Base-by-base conservation (phyloP, 2,888 invertebrate species). In the Spatulosminthurus flaviceps region DNA sequence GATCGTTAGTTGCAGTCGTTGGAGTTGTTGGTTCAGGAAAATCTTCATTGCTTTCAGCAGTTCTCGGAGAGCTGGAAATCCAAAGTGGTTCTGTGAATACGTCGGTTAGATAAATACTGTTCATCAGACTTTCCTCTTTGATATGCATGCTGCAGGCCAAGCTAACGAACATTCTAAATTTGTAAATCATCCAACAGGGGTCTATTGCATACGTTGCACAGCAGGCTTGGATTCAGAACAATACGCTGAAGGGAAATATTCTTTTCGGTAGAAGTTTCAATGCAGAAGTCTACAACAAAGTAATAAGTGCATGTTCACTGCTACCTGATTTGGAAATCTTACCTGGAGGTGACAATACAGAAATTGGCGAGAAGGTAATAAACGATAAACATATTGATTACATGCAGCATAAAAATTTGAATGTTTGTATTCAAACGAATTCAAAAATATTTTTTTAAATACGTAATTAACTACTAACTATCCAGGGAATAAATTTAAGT, bases 211-310 rank as follows among this genome's bases (percentile, higher is more conserved):
- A 96, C 88, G 96, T 96, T 1, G 92, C 97, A 0, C 97, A 97
- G 87, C 96, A 96, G 84, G 96, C 98, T 0, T 98, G 98, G 98
- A 98, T 98, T 79, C 98, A 98, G 88, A 98, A 98, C 89, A 94
- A 95, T 1, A 96, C 97, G 0, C 89, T 98, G 29, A 92, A 93
- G 86, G 94, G 97, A 86, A 98, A 98, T 88, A 95, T 99, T 83
- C 87, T 96, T 41, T 99, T 98, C 88, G 96, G 96, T n/a, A 92
- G 92, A 83, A 86, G 90, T 0, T 90, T 92, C 73, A 92, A 96
- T 86, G 90, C 92, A 79, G 89, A 89, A 77, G 89, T 90, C 67
- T 98, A 98, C 87, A 90, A 93, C 83, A 90, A 91, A 78, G 93
- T 97, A 0, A 91, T 99, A 51, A 93, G 94, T 81, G 94, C 95